Evolutionary conservation across 2,113 vertebrate genomes (phyloP).

Genomic region (Chloroceryle aenea): DNA sequence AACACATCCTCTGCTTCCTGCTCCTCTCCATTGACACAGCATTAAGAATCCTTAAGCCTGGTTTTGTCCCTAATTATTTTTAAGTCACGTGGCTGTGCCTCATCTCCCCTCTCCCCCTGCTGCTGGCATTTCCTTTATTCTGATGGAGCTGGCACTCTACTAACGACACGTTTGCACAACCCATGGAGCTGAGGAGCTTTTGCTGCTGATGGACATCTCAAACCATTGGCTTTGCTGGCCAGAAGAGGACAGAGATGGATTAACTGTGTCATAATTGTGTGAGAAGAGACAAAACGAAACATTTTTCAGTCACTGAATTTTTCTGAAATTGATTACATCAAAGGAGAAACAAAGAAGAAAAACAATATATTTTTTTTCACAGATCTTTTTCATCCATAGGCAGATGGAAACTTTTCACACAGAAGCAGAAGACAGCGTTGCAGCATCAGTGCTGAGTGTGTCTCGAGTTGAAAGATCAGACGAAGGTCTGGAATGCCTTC

Average conservation of each 20-base stretch:
- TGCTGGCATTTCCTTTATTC: neutral
- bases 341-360: neutral
- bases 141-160: neutral
- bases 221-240: neutral
- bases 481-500: neutral
- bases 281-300: neutral
- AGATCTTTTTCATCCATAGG: neutral
- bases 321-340: neutral
- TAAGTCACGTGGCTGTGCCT: neutral
- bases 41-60: neutral
- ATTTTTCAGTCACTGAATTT: neutral
- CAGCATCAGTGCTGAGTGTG: neutral
- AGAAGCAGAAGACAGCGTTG: neutral
- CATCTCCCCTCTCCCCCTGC: neutral
- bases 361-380: neutral
- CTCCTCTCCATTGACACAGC: fast-evolving
- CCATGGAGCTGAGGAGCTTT: neutral
- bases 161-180: fast-evolving
- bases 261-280: neutral
- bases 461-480: neutral
- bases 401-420: neutral
- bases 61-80: neutral
- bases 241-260: neutral
- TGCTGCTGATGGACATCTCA: neutral
- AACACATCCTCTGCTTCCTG: neutral